These are phyloP conservation scores for Chlamydotis undulata DNA, from an alignment of 2,113 vertebrate genomes.

Conservation along the genomic window DNA sequence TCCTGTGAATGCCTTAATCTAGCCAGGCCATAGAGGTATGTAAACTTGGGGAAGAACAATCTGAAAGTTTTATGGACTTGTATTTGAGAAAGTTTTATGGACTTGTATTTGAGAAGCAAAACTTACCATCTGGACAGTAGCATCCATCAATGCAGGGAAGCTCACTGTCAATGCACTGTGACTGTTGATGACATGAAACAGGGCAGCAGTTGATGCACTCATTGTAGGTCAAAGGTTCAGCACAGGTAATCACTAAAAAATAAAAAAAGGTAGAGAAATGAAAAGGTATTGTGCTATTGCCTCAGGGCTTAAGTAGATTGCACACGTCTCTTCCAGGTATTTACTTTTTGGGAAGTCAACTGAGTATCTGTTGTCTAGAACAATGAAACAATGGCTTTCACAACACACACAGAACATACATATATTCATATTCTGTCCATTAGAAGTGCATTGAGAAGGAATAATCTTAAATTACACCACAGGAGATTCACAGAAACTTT, in stretches of 20 bases:
- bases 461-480: not conserved
- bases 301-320: not conserved
- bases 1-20: not conserved
- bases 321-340: not conserved
- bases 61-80: not conserved
- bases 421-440: not conserved
- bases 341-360: not conserved
- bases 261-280: not conserved
- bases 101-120: not conserved
- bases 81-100: not conserved
- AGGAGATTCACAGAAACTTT: not conserved
- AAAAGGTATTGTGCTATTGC: not conserved
- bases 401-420: not conserved
- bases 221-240: constrained; percentile 80
- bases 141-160: constrained; percentile 94
- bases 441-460: not conserved
- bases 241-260: constrained; percentile 78
- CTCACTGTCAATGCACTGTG: constrained; percentile 88
- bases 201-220: constrained; percentile 96
- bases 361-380: not conserved
- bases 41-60: fast-evolving
- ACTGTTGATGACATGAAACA: constrained; percentile 80
- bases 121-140: constrained; percentile 89
- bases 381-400: not conserved
- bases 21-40: not conserved